phyloP scores from a whole-genome alignment of 1,140 invertebrate species.

The Drosophila novamexicana region DNA sequence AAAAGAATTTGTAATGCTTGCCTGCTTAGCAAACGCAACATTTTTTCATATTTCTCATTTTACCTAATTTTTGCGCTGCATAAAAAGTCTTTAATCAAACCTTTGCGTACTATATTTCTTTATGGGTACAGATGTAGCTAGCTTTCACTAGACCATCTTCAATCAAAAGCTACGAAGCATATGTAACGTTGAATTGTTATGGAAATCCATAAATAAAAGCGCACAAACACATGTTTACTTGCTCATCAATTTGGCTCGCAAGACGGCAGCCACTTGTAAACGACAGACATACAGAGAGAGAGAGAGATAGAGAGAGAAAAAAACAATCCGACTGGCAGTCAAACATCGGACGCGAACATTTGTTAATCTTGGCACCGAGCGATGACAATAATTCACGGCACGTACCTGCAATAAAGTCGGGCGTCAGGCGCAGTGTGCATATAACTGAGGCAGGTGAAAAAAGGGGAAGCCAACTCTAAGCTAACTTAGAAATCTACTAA shows the following conservation, averaged over 20 bases:
- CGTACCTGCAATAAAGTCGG: constrained; percentile 77
- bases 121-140: constrained; percentile 25
- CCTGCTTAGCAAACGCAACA: not conserved
- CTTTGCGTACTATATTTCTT: constrained; percentile 20
- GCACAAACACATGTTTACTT: constrained; percentile 79
- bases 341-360: constrained; percentile 72
- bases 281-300: constrained; percentile 7
- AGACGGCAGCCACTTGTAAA: constrained; percentile 33
- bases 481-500: constrained; percentile 8
- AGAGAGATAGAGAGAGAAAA: not conserved
- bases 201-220: constrained; percentile 81
- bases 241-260: constrained; percentile 73
- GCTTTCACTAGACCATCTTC: constrained; percentile 50
- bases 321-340: constrained; percentile 52
- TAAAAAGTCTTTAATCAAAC: constrained; percentile 42
- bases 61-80: constrained; percentile 9
- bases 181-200: constrained; percentile 77
- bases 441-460: not conserved
- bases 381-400: constrained; percentile 79
- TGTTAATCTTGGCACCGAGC: constrained; percentile 71
- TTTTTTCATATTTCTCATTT: constrained; percentile 4
- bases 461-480: not conserved
- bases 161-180: constrained; percentile 76
- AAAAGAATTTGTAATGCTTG: constrained; percentile 2
- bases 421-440: constrained; percentile 29